phyloP scores from a whole-genome alignment of 2,113 vertebrate species.

The Verasper variegatus region DNA sequence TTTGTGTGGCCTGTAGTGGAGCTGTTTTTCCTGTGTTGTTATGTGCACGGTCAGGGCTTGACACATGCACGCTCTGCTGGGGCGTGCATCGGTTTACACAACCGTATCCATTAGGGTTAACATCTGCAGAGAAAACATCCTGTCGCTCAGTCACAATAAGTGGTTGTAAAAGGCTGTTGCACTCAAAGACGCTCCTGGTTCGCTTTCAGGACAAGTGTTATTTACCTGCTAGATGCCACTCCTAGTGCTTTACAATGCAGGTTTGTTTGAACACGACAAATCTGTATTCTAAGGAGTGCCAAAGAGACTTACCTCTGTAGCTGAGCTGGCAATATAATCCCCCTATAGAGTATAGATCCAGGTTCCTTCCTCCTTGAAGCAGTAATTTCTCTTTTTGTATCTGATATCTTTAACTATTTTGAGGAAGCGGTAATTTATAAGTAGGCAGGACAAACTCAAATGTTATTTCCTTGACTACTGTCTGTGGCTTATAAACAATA shows the following conservation, averaged over 20 bases:
- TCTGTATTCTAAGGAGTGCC: conserved; percentile 44
- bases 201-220: not conserved
- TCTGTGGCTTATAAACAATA: not conserved
- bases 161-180: not conserved
- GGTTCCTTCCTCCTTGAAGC: conserved; percentile 5
- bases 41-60: conserved; percentile 36
- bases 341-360: conserved; percentile 5
- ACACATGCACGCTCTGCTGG: conserved; percentile 52
- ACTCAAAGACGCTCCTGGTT: not conserved
- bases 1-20: not conserved
- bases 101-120: not conserved
- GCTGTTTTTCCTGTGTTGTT: conserved; percentile 43
- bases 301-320: conserved; percentile 17
- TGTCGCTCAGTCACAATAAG: not conserved
- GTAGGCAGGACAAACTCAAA: not conserved
- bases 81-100: conserved; percentile 66
- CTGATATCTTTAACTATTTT: not conserved
- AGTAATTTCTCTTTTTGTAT: not conserved
- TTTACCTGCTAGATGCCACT: not conserved
- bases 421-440: not conserved
- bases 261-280: conserved; percentile 14
- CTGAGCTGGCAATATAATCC: conserved; percentile 4
- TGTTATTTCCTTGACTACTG: not conserved
- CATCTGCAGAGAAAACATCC: conserved; percentile 1
- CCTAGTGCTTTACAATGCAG: not conserved